phyloP scores from a whole-genome alignment of 1,140 invertebrate genomes.

The Conopomorpha cramerella region DNA sequence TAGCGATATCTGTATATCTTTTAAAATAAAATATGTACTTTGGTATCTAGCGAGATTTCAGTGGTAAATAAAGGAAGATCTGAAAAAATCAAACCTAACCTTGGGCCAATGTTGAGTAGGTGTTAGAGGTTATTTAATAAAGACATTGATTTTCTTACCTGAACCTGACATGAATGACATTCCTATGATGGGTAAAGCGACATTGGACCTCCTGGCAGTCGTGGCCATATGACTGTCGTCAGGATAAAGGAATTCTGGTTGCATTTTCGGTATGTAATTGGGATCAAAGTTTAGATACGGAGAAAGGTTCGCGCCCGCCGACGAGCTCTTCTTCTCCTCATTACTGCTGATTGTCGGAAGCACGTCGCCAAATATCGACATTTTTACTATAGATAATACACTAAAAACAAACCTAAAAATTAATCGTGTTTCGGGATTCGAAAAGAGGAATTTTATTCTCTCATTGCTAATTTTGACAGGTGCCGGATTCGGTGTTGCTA shows the following conservation, averaged over 20 bases:
- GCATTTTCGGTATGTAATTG: conserved; percentile 75
- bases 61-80: background rate
- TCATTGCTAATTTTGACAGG: conserved; percentile 4
- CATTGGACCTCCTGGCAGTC: conserved; percentile 58
- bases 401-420: conserved; percentile 33
- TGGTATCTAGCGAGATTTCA: background rate
- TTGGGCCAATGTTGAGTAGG: no score
- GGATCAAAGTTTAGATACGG: conserved; percentile 94
- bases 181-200: conserved; percentile 93
- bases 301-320: conserved; percentile 64
- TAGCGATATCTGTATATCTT: no score
- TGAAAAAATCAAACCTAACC: background rate
- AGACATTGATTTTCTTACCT: conserved; percentile 26
- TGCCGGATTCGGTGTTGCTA: background rate
- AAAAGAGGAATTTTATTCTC: conserved; percentile 28
- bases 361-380: conserved; percentile 49
- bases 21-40: no score
- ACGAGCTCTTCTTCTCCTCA: conserved; percentile 23
- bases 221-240: conserved; percentile 66
- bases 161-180: conserved; percentile 84
- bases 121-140: no score
- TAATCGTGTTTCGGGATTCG: conserved; percentile 22
- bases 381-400: conserved; percentile 26
- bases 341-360: conserved; percentile 40
- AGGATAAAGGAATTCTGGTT: conserved; percentile 92